phyloP scores from a whole-genome alignment of 2,113 vertebrate species.

The Zingel zingel region DNA sequence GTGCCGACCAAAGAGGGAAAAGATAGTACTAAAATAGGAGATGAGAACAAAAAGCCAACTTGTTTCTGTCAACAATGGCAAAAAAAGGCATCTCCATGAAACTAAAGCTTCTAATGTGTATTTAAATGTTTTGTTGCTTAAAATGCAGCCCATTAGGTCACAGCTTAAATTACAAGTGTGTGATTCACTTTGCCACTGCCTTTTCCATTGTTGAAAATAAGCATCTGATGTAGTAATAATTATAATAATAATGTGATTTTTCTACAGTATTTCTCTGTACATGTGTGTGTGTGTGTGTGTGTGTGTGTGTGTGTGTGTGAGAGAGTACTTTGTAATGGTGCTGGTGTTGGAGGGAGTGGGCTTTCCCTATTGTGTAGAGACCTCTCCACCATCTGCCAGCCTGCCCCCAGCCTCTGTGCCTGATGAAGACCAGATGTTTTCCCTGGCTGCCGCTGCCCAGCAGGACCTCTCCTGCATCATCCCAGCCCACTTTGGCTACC shows the following conservation, averaged over 20 bases:
- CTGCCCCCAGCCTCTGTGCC: slow-evolving; percentile 72
- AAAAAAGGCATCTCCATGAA: not conserved
- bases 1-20: too few relatives aligned
- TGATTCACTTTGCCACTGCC: slow-evolving; percentile 1
- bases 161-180: not conserved
- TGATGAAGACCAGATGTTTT: slow-evolving; percentile 84
- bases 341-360: slow-evolving; percentile 54
- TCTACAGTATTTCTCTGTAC: not conserved
- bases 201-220: not conserved
- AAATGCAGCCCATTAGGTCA: not conserved
- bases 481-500: slow-evolving; percentile 62
- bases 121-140: not conserved
- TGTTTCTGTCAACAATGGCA: not conserved
- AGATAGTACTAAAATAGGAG: not conserved
- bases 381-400: slow-evolving; percentile 78
- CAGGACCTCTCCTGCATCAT: slow-evolving; percentile 73
- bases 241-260: not conserved
- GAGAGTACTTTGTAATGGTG: slow-evolving; percentile 43
- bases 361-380: slow-evolving; percentile 79
- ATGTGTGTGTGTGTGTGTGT: slow-evolving; percentile 4
- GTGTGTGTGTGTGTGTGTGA: not conserved
- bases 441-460: slow-evolving; percentile 70
- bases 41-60: too few relatives aligned
- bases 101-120: slow-evolving; percentile 2
- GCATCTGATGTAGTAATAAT: too few relatives aligned